phyloP scores from a whole-genome alignment of 2,113 vertebrate species.

The Clarias macrocephalus region DNA sequence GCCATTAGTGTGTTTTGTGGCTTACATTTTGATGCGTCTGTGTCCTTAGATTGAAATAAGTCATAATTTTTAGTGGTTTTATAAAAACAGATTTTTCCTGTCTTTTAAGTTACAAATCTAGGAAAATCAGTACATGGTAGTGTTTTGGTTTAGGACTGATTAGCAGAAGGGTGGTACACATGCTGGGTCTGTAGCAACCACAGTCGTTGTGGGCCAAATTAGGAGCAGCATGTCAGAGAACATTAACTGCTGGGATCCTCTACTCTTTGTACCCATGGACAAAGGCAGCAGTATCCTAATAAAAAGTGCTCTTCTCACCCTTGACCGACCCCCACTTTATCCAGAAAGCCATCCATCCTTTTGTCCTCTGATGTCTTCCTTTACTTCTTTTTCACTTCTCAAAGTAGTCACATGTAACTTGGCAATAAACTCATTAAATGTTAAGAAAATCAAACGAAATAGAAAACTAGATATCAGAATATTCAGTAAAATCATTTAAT shows the following conservation, averaged over 20 bases:
- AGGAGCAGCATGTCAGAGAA: conserved; percentile 65
- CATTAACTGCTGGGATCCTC: conserved; percentile 66
- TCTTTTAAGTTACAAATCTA: neutral
- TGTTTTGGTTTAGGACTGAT: neutral
- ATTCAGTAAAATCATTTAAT: neutral
- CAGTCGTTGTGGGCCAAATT: conserved; percentile 56
- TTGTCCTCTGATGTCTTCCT: conserved; percentile 71
- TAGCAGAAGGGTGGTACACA: conserved; percentile 35
- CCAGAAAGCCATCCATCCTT: conserved; percentile 54
- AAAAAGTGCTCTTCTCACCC: conserved; percentile 60
- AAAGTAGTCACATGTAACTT: neutral
- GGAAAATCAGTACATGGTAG: neutral
- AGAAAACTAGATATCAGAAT: neutral
- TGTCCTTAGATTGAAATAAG: neutral
- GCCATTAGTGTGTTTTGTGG: neutral
- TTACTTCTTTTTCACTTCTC: conserved; percentile 40
- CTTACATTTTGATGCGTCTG: neutral
- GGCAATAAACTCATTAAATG: neutral
- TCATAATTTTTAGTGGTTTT: neutral
- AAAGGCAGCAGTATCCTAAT: conserved; percentile 67
- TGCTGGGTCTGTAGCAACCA: conserved; percentile 53
- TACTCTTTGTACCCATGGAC: conserved; percentile 72
- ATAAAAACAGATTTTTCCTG: neutral
- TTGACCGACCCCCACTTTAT: conserved; percentile 69
- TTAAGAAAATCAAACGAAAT: neutral